phyloP scores from a whole-genome alignment of 2,113 vertebrate species.

The Kryptolebias marmoratus region DNA sequence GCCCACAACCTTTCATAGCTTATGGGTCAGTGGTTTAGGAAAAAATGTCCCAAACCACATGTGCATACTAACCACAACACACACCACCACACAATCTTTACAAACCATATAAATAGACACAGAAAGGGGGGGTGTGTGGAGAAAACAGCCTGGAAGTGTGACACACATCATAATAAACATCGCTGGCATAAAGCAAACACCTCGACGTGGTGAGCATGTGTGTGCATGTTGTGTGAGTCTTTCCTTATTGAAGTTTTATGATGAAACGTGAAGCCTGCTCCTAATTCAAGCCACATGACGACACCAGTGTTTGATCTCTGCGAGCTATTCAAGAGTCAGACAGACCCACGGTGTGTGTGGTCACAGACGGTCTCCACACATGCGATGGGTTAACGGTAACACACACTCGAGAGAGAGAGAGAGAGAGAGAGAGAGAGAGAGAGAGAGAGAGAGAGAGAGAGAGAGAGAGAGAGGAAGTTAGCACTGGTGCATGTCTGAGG shows the following conservation, averaged over 20 bases:
- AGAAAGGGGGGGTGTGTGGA: conserved; percentile 7
- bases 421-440: not conserved
- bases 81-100: conserved; percentile 51
- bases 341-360: conserved; percentile 70
- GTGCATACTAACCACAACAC: conserved; percentile 49
- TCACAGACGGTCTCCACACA: conserved; percentile 71
- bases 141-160: conserved; percentile 58
- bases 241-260: conserved; percentile 87
- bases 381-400: conserved; percentile 70
- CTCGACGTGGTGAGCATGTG: conserved; percentile 15
- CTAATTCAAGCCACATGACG: conserved; percentile 88
- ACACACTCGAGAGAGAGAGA: conserved; percentile 8
- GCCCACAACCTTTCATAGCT: conserved; percentile 60
- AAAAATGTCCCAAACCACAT: conserved; percentile 66
- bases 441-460: not conserved
- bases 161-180: conserved; percentile 67
- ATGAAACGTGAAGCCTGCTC: conserved; percentile 83
- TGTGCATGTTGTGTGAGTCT: conserved; percentile 49
- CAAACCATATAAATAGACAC: conserved; percentile 55
- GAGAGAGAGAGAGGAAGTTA: not conserved
- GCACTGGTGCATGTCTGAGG: conserved; percentile 7
- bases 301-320: conserved; percentile 70
- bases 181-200: conserved; percentile 55
- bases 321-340: conserved; percentile 61
- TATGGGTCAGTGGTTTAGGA: conserved; percentile 71